Conservation (phyloP, 2,888 invertebrate species). For the Ormyrus nitidulus region DNA sequence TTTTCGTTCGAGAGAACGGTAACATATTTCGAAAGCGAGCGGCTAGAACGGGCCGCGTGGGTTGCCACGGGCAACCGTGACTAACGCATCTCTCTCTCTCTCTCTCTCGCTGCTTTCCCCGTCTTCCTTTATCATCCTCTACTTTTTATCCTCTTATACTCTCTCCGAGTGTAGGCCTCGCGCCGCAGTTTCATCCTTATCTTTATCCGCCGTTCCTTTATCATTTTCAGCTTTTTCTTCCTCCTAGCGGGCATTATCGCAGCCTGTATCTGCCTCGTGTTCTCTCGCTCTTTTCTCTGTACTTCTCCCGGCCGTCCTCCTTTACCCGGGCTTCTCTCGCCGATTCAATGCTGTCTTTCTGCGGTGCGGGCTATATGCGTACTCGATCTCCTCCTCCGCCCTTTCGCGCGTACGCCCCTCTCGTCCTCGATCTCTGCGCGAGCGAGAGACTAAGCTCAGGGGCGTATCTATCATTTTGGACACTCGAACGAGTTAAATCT, state of each 20-base stretch:
- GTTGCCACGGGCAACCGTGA: conserved; percentile 72
- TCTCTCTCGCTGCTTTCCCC: background rate
- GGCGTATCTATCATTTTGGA: conserved; percentile 42
- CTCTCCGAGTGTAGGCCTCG: background rate
- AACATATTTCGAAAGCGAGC: conserved; percentile 3
- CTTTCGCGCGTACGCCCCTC: background rate
- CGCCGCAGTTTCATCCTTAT: conserved; percentile 36
- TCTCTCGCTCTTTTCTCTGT: conserved; percentile 4
- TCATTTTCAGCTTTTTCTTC: conserved; percentile 26
- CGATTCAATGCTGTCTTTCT: conserved; percentile 26
- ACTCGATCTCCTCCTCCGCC: background rate
- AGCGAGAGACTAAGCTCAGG: conserved; percentile 35
- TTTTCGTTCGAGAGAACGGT: background rate
- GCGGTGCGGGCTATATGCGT: background rate
- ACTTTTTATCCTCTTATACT: background rate
- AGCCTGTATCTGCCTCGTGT: conserved; percentile 22
- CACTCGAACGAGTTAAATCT: conserved; percentile 30
- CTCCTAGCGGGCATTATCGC: conserved; percentile 20
- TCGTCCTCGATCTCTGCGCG: conserved; percentile 42
- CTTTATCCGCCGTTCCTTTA: conserved; percentile 30
- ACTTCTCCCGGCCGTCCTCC: background rate
- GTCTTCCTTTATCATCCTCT: background rate
- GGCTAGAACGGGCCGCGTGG: conserved; percentile 61
- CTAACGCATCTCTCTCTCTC: conserved; percentile 61
- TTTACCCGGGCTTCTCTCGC: background rate